These are phyloP conservation scores for Aphelocoma coerulescens DNA, from an alignment of 2,113 vertebrate genomes.

Conservation along the genomic window DNA sequence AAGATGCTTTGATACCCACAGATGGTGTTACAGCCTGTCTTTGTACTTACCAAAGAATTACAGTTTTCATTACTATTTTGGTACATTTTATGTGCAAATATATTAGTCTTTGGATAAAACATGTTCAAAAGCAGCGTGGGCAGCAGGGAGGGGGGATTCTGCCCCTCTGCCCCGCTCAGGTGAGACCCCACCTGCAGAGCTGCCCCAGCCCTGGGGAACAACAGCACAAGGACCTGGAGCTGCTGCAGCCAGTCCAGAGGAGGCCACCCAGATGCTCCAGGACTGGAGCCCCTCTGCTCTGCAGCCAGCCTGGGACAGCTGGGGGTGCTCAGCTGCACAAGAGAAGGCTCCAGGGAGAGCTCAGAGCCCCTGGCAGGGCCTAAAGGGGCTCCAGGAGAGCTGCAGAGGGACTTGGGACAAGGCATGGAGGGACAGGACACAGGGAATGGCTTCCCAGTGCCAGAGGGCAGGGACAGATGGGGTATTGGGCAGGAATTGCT, in stretches of 20 bases:
- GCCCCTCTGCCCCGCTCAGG: not conserved
- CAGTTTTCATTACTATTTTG: not conserved
- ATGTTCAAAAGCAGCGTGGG: rapidly evolving
- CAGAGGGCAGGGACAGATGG: not conserved
- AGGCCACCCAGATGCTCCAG: not conserved
- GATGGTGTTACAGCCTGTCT: not conserved
- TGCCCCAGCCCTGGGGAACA: not conserved
- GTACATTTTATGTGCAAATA: not conserved
- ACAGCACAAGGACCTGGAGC: not conserved
- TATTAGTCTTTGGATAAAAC: not conserved
- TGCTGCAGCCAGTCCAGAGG: not conserved
- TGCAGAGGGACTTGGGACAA: not conserved
- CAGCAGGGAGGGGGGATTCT: not conserved
- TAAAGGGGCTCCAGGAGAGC: not conserved
- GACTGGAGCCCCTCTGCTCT: not conserved
- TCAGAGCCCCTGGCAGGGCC: not conserved
- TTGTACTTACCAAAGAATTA: not conserved
- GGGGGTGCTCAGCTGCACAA: not conserved
- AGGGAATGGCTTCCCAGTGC: not conserved
- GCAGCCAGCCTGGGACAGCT: not conserved
- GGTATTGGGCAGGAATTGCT: not conserved
- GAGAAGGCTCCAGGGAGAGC: not conserved
- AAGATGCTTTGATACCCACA: rapidly evolving
- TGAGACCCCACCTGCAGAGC: not conserved
- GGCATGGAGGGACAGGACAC: not conserved